phyloP scores from a whole-genome alignment of 1,140 invertebrate genomes.

The Dryas iulia region DNA sequence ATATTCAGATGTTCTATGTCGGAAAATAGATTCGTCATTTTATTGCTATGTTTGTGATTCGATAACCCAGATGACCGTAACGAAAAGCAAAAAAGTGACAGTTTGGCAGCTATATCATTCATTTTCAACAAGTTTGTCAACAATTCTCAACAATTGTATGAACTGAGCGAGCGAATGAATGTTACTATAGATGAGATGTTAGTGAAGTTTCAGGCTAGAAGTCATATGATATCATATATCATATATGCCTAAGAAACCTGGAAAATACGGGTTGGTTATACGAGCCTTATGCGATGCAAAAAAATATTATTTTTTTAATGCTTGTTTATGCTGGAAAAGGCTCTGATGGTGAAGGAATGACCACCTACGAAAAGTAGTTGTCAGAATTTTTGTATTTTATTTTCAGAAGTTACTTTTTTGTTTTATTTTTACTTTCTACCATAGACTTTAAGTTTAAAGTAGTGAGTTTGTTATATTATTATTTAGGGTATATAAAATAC shows the following conservation, averaged over 20 bases:
- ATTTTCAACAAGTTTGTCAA: slow-evolving; percentile 45
- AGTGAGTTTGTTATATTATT: slow-evolving; percentile 34
- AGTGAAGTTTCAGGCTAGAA: slow-evolving; percentile 35
- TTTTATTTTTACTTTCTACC: too few species aligned
- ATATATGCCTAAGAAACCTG: slow-evolving; percentile 34
- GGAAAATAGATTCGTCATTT: slow-evolving; percentile 35
- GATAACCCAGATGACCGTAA: slow-evolving; percentile 35
- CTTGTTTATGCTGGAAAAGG: too few species aligned
- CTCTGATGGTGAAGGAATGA: too few species aligned
- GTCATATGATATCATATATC: too few species aligned
- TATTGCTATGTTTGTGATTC: slow-evolving; percentile 32
- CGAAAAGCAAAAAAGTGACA: too few species aligned
- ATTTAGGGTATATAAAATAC: too few species aligned
- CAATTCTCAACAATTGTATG: slow-evolving; percentile 48
- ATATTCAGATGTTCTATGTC: slow-evolving; percentile 36
- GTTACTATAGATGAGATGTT: slow-evolving; percentile 63
- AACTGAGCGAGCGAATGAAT: slow-evolving; percentile 30
- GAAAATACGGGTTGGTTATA: slow-evolving; percentile 26
- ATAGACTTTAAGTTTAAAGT: too few species aligned
- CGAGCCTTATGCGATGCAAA: slow-evolving; percentile 30
- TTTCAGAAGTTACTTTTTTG: slow-evolving; percentile 30
- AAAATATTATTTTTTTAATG: slow-evolving; percentile 32
- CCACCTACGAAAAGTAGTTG: too few species aligned
- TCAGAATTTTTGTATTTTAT: slow-evolving; percentile 42
- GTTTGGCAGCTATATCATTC: slow-evolving; percentile 44